Evolutionary conservation across 92 coral and sea anemone genomes (phyloP), one percentile per base, ranked within the genome.

Genomic region (Epizoanthus illoricatus): DNA sequence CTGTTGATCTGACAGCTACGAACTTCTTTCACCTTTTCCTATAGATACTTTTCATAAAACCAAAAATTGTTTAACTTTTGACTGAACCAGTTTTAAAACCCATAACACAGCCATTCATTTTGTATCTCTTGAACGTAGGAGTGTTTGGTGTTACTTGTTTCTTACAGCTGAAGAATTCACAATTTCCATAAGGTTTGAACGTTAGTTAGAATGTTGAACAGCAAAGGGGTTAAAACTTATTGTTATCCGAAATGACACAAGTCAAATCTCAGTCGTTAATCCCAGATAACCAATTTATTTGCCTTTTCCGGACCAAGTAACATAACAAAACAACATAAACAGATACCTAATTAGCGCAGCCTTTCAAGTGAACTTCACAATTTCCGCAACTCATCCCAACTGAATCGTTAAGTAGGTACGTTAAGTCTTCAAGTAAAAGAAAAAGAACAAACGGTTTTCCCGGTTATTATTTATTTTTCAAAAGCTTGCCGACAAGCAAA

Each of bases 361-460:
- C 82, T 78, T 78, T 78, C 41, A 78, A 78, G 82, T 78, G 64
- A 43, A 12, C 71, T 64, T 42, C 23, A 64, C n/a, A 63, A 63
- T 62, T 64, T 78, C 72, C 61, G 82, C 23, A 59, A 78, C 9
- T 5, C 82, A 64, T 42, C 72, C 82, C 43, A 78, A 78, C 43
- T 58, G 71, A 63, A 62, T 78, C 52, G 65, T 43, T 62, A 78
- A 62, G 42, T 47, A 41, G 60, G 71, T 21, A n/a, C 65, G 57
- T 61, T 40, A 78, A 64, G 33, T 11, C 82, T 41, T 20, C 69
- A 70, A 16, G 28, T 78, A 63, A 62, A 62, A 45, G 71, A 63
- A 20, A 45, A 0, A 78, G 49, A 43, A 42, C 55, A 47, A 78
- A 42, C 63, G 71, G 71, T 40, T 7, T 43, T 7, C 45, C 72